A percentile compares a stretch with the other conserved stretches of the same genome.
These are phyloP conservation scores for Suillia variegata DNA, from an alignment of 2,888 invertebrate species.

Conservation along the genomic window DNA sequence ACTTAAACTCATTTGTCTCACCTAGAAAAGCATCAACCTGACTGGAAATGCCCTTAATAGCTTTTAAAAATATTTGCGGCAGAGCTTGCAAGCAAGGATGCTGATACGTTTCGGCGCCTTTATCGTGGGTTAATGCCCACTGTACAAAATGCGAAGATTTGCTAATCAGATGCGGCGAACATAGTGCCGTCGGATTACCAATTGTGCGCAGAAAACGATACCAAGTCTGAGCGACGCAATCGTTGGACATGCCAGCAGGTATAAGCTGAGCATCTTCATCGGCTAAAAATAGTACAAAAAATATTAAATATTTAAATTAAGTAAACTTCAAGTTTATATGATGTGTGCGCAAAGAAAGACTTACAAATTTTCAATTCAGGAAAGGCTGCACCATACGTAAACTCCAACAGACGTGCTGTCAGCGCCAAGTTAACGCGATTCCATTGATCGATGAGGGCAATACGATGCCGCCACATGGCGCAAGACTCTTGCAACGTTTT, in stretches of 20 bases:
- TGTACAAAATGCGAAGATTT: constrained; percentile 72
- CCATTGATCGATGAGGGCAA: constrained; percentile 93
- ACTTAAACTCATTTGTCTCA: constrained; percentile 55
- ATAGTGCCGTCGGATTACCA: constrained; percentile 92
- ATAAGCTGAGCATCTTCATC: constrained; percentile 86
- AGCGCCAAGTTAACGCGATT: constrained; percentile 89
- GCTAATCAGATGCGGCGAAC: constrained; percentile 79
- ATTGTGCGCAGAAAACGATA: constrained; percentile 92
- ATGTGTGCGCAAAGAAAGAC: constrained; percentile 36
- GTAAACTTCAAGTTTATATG: not conserved
- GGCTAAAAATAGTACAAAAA: constrained; percentile 62
- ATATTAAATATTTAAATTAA: not conserved
- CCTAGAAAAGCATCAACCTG: constrained; percentile 96
- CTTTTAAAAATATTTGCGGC: constrained; percentile 89
- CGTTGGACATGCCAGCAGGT: constrained; percentile 82
- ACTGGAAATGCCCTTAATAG: constrained; percentile 90
- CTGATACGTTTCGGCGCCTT: constrained; percentile 82
- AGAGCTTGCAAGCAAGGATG: constrained; percentile 84
- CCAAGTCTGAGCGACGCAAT: constrained; percentile 94
- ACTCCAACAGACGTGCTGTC: constrained; percentile 80
- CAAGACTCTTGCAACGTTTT: constrained; percentile 92
- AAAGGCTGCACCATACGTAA: constrained; percentile 88
- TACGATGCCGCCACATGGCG: constrained; percentile 91
- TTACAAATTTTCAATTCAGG: constrained; percentile 80
- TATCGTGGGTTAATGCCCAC: constrained; percentile 80